Base-by-base conservation (phyloP, 2,888 invertebrate species). In the Aleiodes leptofemur region DNA sequence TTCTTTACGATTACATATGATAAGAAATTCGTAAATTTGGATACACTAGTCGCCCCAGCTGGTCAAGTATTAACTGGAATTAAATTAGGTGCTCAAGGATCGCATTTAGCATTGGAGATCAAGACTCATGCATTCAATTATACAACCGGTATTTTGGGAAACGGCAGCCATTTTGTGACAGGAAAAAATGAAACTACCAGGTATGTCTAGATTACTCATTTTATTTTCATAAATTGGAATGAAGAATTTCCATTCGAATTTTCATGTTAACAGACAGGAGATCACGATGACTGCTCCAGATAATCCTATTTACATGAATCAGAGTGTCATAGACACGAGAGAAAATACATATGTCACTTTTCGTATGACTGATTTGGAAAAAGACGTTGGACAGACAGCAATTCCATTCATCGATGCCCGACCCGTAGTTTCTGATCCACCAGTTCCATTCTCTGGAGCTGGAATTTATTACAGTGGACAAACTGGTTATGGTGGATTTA, bases 391-490 rank as follows among this genome's bases (percentile, higher is more conserved):
- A 0, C 95, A 95, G 90, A 94, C 92, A 78, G 95, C 95, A 0
- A 93, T 96, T 73, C 96, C 96, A 0, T 96, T 94, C 87, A 87
- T 95, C 31, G 96, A 96, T 86, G 91, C 93, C 77, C 95, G 95
- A 85, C 92, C 93, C n/a, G 93, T 95, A 0, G 89, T 91, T 76
- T 93, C 94, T 0, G 86, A 88, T 79, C 93, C 94, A 0, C 91
- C 93, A 0, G 92, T 93, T 1, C 92, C 95, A 31, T 87, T 94
- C 0, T 91, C 93, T 73, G 96, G 96, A 0, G 92, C 94, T 5
- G 95, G 95, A 0, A 88, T 96, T 57, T 93, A 93, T 83, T 94
- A 95, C 89, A 94, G 95, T 84, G 94, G 34, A 34, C 34, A 34
- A 6, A 4, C 4, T 1, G 34, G 34, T 2, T 34, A 34, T 6